These are phyloP conservation scores for Ectemnius cavifrons DNA, from an alignment of 2,888 invertebrate genomes.

Conservation along the genomic window DNA sequence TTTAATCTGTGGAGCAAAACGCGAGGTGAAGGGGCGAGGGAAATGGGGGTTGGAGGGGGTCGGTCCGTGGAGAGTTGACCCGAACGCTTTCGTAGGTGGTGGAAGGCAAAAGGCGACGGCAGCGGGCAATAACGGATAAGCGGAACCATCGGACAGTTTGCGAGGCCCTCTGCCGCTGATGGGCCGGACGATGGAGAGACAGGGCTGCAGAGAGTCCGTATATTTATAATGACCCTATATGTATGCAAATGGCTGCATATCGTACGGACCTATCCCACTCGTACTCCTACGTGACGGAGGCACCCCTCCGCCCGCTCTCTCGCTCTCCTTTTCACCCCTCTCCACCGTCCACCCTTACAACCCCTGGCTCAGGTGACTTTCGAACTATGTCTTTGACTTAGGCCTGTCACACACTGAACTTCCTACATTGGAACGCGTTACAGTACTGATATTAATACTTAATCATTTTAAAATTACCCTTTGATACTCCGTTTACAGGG, in stretches of 20 bases:
- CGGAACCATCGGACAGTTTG: slow-evolving; percentile 73
- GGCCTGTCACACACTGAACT: too few relatives aligned
- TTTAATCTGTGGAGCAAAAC: slow-evolving; percentile 50
- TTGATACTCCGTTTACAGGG: too few relatives aligned
- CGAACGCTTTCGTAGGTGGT: slow-evolving; percentile 35
- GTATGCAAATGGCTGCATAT: slow-evolving; percentile 78
- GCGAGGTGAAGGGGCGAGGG: not conserved
- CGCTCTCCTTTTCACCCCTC: slow-evolving; percentile 13
- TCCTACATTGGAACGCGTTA: too few relatives aligned
- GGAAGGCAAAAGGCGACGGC: slow-evolving; percentile 50
- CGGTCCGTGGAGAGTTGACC: slow-evolving; percentile 46
- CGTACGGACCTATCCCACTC: slow-evolving; percentile 74
- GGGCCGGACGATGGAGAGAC: slow-evolving; percentile 71
- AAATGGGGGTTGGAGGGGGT: slow-evolving; percentile 2
- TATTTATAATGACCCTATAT: slow-evolving; percentile 78
- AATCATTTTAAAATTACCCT: too few relatives aligned
- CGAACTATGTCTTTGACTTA: too few relatives aligned
- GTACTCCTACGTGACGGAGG: slow-evolving; percentile 72
- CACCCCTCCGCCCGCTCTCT: slow-evolving; percentile 55
- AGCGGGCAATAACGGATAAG: slow-evolving; percentile 72
- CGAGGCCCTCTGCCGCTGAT: slow-evolving; percentile 67
- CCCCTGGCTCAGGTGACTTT: not conserved
- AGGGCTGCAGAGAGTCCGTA: slow-evolving; percentile 66
- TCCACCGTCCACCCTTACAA: slow-evolving; percentile 11
- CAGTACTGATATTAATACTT: too few relatives aligned